These are phyloP conservation scores for Centrocercus urophasianus DNA, from an alignment of 2,113 vertebrate genomes.

Conservation along the genomic window DNA sequence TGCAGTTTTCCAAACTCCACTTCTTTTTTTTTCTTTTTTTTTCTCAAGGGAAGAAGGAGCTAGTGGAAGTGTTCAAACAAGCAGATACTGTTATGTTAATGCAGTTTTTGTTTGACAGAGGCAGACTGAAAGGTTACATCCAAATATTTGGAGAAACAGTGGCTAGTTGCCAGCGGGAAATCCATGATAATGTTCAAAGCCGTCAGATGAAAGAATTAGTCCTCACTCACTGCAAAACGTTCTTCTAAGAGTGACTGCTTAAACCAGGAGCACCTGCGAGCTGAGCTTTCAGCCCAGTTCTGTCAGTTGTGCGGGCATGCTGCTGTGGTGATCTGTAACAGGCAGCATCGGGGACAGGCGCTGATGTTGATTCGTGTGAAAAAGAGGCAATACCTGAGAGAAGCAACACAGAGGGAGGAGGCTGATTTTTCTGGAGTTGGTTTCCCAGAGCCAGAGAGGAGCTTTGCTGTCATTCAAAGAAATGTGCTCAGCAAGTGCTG, in stretches of 20 bases:
- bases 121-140: background rate
- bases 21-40: background rate
- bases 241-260: background rate
- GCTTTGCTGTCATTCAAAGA: background rate
- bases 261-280: background rate
- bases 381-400: background rate
- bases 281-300: background rate
- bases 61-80: background rate
- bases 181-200: background rate
- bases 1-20: background rate
- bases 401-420: background rate
- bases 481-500: background rate
- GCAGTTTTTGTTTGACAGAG: background rate
- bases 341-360: background rate
- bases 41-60: accelerated
- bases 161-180: background rate
- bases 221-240: background rate
- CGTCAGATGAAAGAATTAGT: background rate
- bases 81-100: background rate
- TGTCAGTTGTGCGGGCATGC: background rate
- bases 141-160: background rate
- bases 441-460: background rate
- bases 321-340: background rate
- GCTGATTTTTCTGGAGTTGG: background rate
- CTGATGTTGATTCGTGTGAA: background rate